A percentile compares a stretch with the other conserved stretches of the same genome.
phyloP scores from a whole-genome alignment of 1,140 invertebrate genomes.

The Cataglyphis hispanica region DNA sequence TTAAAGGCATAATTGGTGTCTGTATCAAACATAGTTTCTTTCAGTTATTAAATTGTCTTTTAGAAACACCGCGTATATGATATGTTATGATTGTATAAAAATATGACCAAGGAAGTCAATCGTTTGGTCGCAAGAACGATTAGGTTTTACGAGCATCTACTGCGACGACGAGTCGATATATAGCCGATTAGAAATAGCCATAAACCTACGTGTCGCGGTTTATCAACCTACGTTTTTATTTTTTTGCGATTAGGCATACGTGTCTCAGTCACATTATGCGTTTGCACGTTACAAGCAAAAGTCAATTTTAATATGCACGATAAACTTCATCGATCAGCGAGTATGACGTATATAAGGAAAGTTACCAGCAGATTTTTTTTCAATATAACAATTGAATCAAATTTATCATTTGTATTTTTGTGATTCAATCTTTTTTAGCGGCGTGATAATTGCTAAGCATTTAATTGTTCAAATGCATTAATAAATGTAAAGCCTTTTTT shows the following conservation, averaged over 20 bases:
- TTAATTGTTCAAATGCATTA: conserved; percentile 27
- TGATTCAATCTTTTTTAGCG: not conserved
- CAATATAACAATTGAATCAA: not conserved
- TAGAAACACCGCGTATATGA: not conserved
- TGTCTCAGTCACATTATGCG: conserved; percentile 23
- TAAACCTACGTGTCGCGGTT: conserved; percentile 13
- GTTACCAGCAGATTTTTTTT: not conserved
- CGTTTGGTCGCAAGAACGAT: not conserved
- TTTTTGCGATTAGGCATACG: conserved; percentile 30
- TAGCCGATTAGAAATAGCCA: not conserved
- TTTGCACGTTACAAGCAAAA: not conserved
- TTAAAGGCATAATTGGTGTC: not conserved
- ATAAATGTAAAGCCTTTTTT: not conserved
- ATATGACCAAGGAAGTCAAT: conserved; percentile 12
- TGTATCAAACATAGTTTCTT: not conserved
- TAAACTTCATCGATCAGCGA: not conserved
- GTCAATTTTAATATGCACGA: not conserved
- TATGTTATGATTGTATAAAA: not conserved
- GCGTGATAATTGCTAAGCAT: not conserved
- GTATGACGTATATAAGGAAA: not conserved
- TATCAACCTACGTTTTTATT: conserved; percentile 47
- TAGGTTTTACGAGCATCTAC: conserved; percentile 26
- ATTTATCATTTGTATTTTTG: not conserved
- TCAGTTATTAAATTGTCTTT: not conserved
- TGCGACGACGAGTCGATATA: conserved; percentile 8